Conservation (phyloP, 2,797 vertebrate genomes). For the Naso thynnoides region DNA sequence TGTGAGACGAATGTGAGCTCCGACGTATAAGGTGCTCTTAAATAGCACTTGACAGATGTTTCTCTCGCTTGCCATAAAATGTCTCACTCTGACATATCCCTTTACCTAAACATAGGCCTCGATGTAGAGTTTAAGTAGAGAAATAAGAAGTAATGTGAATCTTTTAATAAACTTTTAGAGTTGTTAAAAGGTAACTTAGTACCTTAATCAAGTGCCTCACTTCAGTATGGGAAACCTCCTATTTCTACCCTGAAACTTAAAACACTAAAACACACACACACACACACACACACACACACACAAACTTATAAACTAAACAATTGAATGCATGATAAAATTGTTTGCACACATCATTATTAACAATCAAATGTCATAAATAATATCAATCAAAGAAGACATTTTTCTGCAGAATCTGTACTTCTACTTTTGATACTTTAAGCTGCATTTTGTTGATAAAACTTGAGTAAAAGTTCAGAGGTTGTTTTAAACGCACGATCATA, state of each 20-base stretch:
- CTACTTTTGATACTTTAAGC: background rate
- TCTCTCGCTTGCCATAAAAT: background rate
- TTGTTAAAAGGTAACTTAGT: background rate
- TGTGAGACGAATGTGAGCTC: conserved; percentile 14
- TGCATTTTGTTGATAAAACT: background rate
- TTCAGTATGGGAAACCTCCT: background rate
- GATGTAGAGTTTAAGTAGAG: background rate
- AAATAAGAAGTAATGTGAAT: background rate
- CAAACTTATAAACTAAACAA: background rate
- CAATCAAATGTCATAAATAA: background rate
- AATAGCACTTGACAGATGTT: background rate
- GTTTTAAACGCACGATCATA: background rate
- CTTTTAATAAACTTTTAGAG: background rate
- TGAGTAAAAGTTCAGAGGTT: background rate
- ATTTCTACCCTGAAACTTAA: background rate
- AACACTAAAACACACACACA: no score
- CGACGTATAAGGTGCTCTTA: background rate
- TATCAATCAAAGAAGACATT: background rate
- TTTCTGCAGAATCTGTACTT: no score
- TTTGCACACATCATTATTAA: background rate
- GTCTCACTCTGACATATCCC: background rate
- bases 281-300: no score
- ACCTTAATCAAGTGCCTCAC: background rate
- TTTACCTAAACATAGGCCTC: background rate
- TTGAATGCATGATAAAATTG: background rate